Evolutionary conservation across 2,888 invertebrate genomes (phyloP).

Genomic region (Yponomeuta plumbellus): DNA sequence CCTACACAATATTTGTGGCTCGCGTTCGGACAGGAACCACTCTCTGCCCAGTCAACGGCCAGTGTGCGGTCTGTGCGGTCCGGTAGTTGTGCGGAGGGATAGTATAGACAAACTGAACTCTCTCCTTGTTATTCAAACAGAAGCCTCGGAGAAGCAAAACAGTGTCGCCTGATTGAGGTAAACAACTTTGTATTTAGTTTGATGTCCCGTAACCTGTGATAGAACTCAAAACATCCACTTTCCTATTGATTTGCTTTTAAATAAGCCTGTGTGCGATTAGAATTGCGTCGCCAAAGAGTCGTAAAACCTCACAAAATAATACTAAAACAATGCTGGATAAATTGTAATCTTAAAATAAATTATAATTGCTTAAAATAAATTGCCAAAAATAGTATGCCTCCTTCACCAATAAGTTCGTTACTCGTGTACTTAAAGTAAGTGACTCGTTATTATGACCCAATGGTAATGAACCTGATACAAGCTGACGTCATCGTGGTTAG

Average conservation of each 20-base stretch:
- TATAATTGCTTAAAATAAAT: background rate
- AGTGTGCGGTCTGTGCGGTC: background rate
- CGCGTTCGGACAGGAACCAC: background rate
- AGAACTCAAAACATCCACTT: background rate
- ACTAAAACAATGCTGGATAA: background rate
- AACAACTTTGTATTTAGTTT: background rate
- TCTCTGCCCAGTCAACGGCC: too few relatives aligned
- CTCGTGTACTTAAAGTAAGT: background rate
- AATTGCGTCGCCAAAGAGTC: background rate
- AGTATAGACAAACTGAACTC: background rate
- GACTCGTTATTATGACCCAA: background rate
- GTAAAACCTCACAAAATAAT: background rate
- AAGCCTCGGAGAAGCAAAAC: background rate
- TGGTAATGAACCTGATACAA: background rate
- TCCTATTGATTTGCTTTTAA: background rate
- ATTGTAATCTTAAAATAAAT: background rate
- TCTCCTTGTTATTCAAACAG: constrained; percentile 2
- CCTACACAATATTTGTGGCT: background rate
- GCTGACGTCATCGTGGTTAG: background rate
- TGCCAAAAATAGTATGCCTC: constrained; percentile 1
- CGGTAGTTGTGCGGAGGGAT: too few relatives aligned
- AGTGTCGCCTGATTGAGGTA: background rate
- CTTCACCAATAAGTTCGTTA: background rate
- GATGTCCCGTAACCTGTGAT: background rate
- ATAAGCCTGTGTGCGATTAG: background rate